Percentiles rank a stretch among this genome's conserved stretches.
phyloP scores from a whole-genome alignment of 2,113 vertebrate genomes.

The Otis tarda region DNA sequence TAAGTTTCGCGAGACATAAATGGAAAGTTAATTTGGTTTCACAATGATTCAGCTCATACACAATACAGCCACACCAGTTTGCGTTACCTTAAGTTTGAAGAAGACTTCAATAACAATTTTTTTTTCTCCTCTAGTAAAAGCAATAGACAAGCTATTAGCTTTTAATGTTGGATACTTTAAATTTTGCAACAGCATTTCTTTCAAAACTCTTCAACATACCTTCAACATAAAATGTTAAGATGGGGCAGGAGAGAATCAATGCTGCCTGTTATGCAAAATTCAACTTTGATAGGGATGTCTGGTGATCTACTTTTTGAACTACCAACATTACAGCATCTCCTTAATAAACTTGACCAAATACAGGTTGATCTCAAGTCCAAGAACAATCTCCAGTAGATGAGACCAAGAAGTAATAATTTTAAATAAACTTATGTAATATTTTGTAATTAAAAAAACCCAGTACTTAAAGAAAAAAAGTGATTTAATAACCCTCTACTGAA shows the following conservation, averaged over 20 bases:
- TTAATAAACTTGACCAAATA: background rate
- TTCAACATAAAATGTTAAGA: background rate
- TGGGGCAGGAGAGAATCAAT: background rate
- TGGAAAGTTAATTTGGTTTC: conserved; percentile 47
- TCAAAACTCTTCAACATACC: background rate
- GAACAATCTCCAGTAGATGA: background rate
- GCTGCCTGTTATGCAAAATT: background rate
- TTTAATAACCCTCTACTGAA: background rate
- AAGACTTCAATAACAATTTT: background rate
- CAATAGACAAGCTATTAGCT: background rate
- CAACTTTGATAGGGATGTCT: background rate
- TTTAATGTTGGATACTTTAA: background rate
- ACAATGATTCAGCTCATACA: background rate
- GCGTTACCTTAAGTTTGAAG: background rate
- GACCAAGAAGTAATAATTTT: background rate
- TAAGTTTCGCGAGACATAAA: conserved; percentile 7
- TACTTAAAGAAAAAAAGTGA: background rate
- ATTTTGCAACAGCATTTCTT: background rate
- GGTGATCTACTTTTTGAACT: background rate
- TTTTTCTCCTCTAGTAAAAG: background rate
- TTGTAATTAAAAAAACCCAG: background rate
- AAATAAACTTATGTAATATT: background rate
- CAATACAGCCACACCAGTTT: background rate
- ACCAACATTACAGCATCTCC: background rate
- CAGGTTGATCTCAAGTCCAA: background rate